Percentiles rank a stretch among this genome's conserved stretches.
Evolutionary conservation across 2,888 invertebrate species (phyloP).

Genomic region (Phengaris arion): DNA sequence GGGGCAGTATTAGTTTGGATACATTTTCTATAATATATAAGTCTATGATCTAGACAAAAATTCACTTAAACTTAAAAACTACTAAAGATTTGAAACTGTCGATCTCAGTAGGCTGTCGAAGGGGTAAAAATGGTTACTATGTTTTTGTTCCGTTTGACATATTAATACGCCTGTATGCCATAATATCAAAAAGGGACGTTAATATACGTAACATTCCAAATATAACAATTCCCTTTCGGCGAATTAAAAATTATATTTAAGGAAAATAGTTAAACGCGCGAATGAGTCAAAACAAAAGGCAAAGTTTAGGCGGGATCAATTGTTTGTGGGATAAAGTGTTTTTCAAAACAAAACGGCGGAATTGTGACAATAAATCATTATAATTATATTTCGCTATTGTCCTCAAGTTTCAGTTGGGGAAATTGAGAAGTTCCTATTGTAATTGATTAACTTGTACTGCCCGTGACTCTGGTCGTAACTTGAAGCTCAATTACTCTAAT

Average conservation of each 20-base stretch:
- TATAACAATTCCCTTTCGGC: not conserved
- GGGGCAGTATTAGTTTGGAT: too few relatives aligned
- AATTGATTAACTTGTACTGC: constrained; percentile 11
- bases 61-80: not conserved
- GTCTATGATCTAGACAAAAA: too few relatives aligned
- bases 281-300: constrained; percentile 22
- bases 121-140: not conserved
- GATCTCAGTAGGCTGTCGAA: not conserved
- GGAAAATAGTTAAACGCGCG: constrained; percentile 18
- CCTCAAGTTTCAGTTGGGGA: not conserved
- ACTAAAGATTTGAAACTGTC: not conserved
- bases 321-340: constrained; percentile 27
- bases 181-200: not conserved
- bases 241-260: constrained; percentile 12
- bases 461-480: not conserved
- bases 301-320: constrained; percentile 22
- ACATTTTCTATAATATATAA: too few relatives aligned
- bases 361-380: constrained; percentile 26
- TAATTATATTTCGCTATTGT: constrained; percentile 26
- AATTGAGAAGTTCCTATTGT: constrained; percentile 16
- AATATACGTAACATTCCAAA: not conserved
- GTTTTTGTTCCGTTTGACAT: not conserved
- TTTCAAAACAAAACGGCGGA: constrained; percentile 19
- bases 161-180: not conserved
- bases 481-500: constrained; percentile 15